These are phyloP conservation scores for Trichomycterus rosablanca DNA, from an alignment of 2,113 vertebrate genomes.

Conservation along the genomic window DNA sequence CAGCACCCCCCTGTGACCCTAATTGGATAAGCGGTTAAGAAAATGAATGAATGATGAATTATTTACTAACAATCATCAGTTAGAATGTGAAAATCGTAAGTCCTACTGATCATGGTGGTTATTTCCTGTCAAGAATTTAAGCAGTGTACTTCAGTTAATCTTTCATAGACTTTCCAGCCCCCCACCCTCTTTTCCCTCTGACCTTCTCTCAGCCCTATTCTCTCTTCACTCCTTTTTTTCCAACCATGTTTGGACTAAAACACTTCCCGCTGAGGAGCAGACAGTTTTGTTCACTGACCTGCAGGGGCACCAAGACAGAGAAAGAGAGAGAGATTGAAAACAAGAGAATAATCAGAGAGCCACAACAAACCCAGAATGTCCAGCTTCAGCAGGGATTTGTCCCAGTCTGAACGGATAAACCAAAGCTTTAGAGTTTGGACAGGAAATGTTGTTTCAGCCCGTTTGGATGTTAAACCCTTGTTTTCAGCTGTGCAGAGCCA, in stretches of 20 bases:
- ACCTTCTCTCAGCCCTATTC: not conserved
- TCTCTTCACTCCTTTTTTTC: not conserved
- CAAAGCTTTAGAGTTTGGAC: constrained; percentile 57
- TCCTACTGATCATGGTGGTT: too few relatives aligned
- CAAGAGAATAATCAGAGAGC: constrained; percentile 26
- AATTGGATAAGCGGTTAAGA: too few relatives aligned
- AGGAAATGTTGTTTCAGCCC: constrained; percentile 62
- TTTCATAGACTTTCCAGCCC: too few relatives aligned
- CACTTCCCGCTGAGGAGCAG: constrained; percentile 31
- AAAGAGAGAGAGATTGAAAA: constrained; percentile 28
- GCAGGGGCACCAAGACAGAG: not conserved
- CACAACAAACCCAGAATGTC: constrained; percentile 52
- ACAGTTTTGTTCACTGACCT: not conserved
- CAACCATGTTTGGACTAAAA: constrained; percentile 15
- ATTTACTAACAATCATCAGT: too few relatives aligned
- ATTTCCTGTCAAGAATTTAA: too few relatives aligned
- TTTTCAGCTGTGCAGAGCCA: constrained; percentile 51
- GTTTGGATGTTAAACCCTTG: constrained; percentile 60
- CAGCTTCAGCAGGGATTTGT: constrained; percentile 63
- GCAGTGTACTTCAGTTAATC: too few relatives aligned
- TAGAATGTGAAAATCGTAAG: too few relatives aligned
- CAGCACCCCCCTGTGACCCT: too few relatives aligned
- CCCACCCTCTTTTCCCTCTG: constrained; percentile 21
- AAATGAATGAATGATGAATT: too few relatives aligned
- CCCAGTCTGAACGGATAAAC: constrained; percentile 67